Conservation (phyloP, 2,888 invertebrate species). For the Dasysyrphus tricinctus region DNA sequence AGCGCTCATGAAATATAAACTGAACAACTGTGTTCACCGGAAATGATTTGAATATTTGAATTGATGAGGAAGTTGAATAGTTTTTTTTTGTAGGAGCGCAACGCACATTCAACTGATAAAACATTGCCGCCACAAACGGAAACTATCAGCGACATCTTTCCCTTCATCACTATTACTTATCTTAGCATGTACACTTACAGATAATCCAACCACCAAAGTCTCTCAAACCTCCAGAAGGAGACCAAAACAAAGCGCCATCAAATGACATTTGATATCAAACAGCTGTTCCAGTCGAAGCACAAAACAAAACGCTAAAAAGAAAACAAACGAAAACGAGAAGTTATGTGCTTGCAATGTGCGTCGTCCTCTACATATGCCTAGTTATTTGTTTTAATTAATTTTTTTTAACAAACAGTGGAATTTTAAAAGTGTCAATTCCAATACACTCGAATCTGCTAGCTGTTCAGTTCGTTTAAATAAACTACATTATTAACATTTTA, state of each 20-base stretch:
- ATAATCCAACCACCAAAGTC: neutral
- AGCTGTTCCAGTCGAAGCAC: conserved; percentile 54
- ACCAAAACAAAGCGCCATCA: conserved; percentile 52
- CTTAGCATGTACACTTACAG: neutral
- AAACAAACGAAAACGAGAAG: conserved; percentile 17
- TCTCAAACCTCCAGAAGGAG: conserved; percentile 28
- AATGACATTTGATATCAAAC: conserved; percentile 60
- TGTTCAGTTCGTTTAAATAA: neutral
- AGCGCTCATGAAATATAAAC: too few species aligned
- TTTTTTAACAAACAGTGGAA: conserved; percentile 5
- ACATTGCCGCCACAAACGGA: neutral
- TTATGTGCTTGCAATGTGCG: neutral
- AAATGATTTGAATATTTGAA: too few species aligned
- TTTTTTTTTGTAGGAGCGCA: neutral
- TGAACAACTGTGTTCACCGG: too few species aligned
- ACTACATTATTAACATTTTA: neutral
- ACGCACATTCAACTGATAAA: neutral
- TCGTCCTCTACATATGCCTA: conserved; percentile 1
- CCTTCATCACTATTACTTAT: neutral
- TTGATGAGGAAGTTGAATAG: too few species aligned
- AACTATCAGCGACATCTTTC: conserved; percentile 29
- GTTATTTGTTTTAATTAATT: conserved; percentile 27
- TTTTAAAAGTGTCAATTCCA: conserved; percentile 23
- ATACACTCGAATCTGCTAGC: neutral
- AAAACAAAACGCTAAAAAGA: conserved; percentile 19